Percentiles rank a stretch among this genome's conserved stretches.
Conservation (phyloP, 2,797 vertebrate genomes). For the Smutsia temminckii region DNA sequence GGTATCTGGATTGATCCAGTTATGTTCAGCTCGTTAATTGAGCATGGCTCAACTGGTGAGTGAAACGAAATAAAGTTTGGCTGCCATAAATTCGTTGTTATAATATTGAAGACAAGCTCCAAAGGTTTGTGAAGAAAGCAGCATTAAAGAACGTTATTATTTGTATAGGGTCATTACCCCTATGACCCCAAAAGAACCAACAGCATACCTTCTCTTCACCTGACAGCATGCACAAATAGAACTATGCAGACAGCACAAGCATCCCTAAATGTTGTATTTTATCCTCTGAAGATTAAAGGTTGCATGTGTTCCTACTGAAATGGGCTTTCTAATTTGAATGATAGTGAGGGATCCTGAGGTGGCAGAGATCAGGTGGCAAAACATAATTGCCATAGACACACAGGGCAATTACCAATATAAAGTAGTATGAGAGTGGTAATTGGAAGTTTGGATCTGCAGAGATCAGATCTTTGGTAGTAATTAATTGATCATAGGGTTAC, state of each 20-base stretch:
- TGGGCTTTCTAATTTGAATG: background rate
- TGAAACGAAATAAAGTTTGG: conserved; percentile 1
- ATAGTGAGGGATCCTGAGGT: background rate
- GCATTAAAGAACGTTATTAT: conserved; percentile 1
- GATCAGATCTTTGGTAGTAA: background rate
- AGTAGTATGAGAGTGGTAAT: background rate
- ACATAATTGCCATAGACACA: background rate
- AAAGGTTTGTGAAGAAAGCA: conserved; percentile 9
- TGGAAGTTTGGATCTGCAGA: conserved; percentile 29
- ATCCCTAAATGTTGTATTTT: background rate
- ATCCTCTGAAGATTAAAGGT: background rate
- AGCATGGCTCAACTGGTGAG: background rate
- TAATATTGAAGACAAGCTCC: background rate
- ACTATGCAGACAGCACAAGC: background rate
- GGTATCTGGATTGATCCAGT: conserved; percentile 7
- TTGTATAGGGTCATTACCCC: background rate
- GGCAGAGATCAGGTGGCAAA: background rate
- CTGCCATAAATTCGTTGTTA: conserved; percentile 17
- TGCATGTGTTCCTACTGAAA: background rate
- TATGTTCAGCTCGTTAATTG: conserved; percentile 16
- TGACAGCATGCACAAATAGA: background rate
- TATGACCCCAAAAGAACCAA: background rate
- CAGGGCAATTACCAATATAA: background rate
- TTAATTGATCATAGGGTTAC: background rate
- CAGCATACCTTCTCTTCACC: background rate